Percentiles rank a stretch among this genome's conserved stretches.
Evolutionary conservation across 2,797 vertebrate species (phyloP).

Genomic region (Hirundo rustica): DNA sequence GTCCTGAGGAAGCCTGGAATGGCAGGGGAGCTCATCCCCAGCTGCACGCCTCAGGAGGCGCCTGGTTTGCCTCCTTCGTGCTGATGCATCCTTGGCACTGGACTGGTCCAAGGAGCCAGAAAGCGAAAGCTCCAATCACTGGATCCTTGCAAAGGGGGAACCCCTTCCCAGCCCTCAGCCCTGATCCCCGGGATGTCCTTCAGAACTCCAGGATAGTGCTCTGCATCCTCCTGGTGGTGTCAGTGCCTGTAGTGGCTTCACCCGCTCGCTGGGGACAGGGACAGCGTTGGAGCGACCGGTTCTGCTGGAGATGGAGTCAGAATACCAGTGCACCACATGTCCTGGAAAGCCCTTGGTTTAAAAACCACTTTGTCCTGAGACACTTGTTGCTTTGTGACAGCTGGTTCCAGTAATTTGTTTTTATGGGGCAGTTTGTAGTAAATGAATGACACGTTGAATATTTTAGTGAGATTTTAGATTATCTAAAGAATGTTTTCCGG

Average conservation of each 20-base stretch:
- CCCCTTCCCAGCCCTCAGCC: not conserved
- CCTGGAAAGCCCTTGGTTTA: not conserved
- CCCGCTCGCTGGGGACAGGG: fast-evolving
- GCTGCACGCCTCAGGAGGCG: fast-evolving
- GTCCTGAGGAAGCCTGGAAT: fast-evolving
- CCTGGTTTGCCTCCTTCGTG: fast-evolving
- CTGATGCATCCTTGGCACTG: fast-evolving
- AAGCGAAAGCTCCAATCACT: fast-evolving
- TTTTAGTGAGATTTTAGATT: constrained; percentile 78
- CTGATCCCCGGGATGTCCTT: fast-evolving
- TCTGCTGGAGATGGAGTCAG: not conserved
- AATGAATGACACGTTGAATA: constrained; percentile 75
- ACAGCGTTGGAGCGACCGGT: fast-evolving
- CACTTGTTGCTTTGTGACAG: constrained; percentile 75
- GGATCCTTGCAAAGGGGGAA: not conserved
- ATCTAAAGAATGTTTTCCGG: constrained; percentile 79
- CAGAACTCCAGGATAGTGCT: fast-evolving
- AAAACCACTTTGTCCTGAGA: constrained; percentile 25
- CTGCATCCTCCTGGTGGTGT: fast-evolving
- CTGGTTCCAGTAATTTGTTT: constrained; percentile 78
- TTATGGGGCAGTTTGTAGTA: constrained; percentile 76
- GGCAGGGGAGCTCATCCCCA: fast-evolving
- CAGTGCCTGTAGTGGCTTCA: fast-evolving
- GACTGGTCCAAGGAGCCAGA: not conserved
- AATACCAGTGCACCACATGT: not conserved